Conservation (phyloP, 92 coral and sea anemone species). For the Heteractis magnifica region DNA sequence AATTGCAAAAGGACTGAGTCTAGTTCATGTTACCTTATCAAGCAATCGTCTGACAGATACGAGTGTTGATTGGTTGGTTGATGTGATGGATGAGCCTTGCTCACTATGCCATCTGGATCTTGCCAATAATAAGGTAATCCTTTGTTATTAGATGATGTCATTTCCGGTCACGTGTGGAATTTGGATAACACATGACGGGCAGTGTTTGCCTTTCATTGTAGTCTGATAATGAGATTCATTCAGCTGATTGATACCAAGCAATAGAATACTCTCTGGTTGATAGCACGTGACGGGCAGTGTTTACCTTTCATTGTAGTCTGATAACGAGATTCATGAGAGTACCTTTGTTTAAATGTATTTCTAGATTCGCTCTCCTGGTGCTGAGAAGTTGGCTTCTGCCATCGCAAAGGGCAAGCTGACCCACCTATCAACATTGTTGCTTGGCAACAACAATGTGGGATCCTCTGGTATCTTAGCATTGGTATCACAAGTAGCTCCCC, state of each 20-base stretch:
- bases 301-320: too few species aligned
- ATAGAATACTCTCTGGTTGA: too few species aligned
- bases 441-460: slow-evolving; percentile 56
- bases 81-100: slow-evolving; percentile 38
- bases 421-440: slow-evolving; percentile 36
- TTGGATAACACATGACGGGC: too few species aligned
- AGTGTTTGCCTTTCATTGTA: too few species aligned
- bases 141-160: too few species aligned
- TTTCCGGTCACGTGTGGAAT: background rate
- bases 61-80: slow-evolving; percentile 48
- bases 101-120: slow-evolving; percentile 50
- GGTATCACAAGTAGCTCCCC: slow-evolving; percentile 47
- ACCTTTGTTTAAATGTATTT: background rate
- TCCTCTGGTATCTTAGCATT: slow-evolving; percentile 49
- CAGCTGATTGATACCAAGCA: too few species aligned
- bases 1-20: slow-evolving; percentile 43
- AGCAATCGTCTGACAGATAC: slow-evolving; percentile 66
- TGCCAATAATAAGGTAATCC: slow-evolving; percentile 55
- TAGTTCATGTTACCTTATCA: slow-evolving; percentile 46
- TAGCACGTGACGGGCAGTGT: too few species aligned
- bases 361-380: slow-evolving; percentile 65
- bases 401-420: slow-evolving; percentile 31
- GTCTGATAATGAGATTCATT: too few species aligned
- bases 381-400: slow-evolving; percentile 48
- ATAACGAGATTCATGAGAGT: background rate